Conservation (phyloP, 2,113 vertebrate genomes). For the Petrocephalus microphthalmus region DNA sequence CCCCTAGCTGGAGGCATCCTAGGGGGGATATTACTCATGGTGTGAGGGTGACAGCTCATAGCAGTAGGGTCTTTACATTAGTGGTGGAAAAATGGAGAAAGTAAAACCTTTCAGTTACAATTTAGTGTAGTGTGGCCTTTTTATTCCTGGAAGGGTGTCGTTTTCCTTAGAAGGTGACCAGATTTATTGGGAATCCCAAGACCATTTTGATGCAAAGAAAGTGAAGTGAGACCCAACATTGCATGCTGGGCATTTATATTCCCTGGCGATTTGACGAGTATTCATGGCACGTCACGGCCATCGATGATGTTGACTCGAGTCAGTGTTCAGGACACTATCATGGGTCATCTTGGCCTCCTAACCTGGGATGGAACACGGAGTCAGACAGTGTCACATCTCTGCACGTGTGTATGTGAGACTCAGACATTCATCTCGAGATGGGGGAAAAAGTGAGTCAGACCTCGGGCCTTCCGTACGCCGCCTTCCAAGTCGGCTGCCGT, state of each 20-base stretch:
- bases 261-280: background rate
- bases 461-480: constrained; percentile 43
- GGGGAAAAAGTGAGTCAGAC: constrained; percentile 48
- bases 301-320: background rate
- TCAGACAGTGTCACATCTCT: background rate
- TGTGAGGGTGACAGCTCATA: background rate
- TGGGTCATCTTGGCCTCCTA: background rate
- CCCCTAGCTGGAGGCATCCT: background rate
- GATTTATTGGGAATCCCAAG: background rate
- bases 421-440: constrained; percentile 42
- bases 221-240: background rate
- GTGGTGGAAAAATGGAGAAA: too few relatives aligned
- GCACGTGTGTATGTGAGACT: constrained; percentile 12
- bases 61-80: background rate
- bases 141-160: background rate
- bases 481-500: constrained; percentile 31
- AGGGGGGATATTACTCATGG: background rate
- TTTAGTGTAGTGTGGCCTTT: background rate
- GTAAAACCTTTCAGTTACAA: background rate
- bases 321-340: background rate
- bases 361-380: background rate
- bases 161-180: background rate
- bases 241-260: constrained; percentile 23
- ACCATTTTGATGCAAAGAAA: background rate
- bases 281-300: background rate